Base-by-base conservation (phyloP, 2,797 vertebrate species). In the Fistularia tabacaria region DNA sequence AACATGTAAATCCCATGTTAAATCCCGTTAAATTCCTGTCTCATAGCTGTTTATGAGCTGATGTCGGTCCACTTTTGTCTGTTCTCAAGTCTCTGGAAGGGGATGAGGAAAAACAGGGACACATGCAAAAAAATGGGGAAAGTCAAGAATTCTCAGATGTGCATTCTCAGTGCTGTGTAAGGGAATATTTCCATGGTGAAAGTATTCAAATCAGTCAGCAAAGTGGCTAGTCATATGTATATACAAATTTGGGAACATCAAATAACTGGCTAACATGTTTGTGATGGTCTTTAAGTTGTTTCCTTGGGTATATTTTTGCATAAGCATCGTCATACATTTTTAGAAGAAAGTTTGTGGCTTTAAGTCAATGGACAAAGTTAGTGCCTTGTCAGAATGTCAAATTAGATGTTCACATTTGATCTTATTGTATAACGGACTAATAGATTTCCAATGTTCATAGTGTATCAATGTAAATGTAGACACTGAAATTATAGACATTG, bases 181-280 rank as follows among this genome's bases (percentile, higher is more conserved):
- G 63, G 78, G 58, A 70, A 67, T 52, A 53, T 83, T 47, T 71
- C 80, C 68, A 79, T 76, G 64, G 67, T 54, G 37, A 76, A 53
- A 3, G 64, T 47, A 25, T 25, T 25, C 69, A 64, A 77, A 84
- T 56, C 64, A 59, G 51, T 4, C 10, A 51, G 13, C 40, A 10
- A 57, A 47, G 39, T 11, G 36, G 36, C 45, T 49, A 6, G 47
- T 36, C 49, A 10, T 45, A 52, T 58, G 49, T 69, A 52, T 38
- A 38, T 51, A 49, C 25, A 25, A 25, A 25, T 25, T 25, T 25
- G 25, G 25, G 25, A 25, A 25, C 5, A 2, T 25, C 25, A 25
- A 5, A 25, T 25, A 25, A 25, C 25, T 25, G 25, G 25, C 25
- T 25, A 25, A 25, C 25, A 25, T 25, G 25, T 25, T 25, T 25